Evolutionary conservation across 2,113 vertebrate genomes (phyloP).

Genomic region (Bucco capensis): DNA sequence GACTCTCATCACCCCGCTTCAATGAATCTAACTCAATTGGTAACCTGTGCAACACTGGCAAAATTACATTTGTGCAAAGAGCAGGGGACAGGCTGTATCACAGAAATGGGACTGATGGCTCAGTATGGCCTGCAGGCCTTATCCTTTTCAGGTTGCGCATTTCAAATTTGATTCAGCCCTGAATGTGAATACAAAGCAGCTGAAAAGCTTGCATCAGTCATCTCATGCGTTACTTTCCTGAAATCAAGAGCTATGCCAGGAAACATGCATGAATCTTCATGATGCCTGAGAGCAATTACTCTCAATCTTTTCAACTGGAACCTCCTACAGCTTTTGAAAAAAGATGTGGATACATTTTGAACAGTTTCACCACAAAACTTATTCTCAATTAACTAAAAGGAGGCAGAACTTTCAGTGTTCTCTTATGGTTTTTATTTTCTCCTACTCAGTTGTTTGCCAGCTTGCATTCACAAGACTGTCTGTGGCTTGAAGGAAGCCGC

Average conservation of each 20-base stretch:
- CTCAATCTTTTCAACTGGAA: neutral
- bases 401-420: neutral
- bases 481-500: neutral
- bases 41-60: neutral
- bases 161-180: neutral
- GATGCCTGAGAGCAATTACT: neutral
- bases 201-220: neutral
- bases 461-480: neutral
- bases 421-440: neutral
- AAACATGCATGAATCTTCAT: neutral
- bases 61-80: conserved; percentile 69
- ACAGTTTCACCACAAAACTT: neutral
- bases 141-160: neutral
- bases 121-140: neutral
- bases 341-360: neutral
- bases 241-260: neutral
- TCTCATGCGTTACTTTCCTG: neutral
- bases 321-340: neutral
- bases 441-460: neutral
- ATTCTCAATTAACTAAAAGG: neutral
- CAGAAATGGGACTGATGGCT: conserved; percentile 28
- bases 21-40: conserved; percentile 70
- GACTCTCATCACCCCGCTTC: conserved; percentile 2
- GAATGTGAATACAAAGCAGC: neutral
- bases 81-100: neutral